Evolutionary conservation across 2,113 vertebrate genomes (phyloP).

Genomic region (Sylvicapra grimmia): DNA sequence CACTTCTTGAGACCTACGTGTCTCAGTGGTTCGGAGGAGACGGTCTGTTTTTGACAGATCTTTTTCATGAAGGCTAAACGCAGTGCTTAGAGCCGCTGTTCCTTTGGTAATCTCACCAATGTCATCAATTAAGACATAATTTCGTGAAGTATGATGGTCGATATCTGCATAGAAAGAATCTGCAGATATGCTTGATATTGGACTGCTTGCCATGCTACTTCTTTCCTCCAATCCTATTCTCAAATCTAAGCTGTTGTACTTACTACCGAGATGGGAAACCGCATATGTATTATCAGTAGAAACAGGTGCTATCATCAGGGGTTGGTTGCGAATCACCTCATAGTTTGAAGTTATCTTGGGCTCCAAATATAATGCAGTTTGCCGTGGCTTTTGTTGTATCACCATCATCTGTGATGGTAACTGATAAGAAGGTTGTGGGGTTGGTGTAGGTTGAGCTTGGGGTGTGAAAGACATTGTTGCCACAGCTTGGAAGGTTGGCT

Average conservation of each 20-base stretch:
- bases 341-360: slow-evolving; percentile 95
- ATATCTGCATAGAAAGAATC: slow-evolving; percentile 98
- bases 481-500: slow-evolving; percentile 92
- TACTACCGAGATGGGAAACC: slow-evolving; percentile 89
- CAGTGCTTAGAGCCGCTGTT: slow-evolving; percentile 84
- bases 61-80: slow-evolving; percentile 94
- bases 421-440: slow-evolving; percentile 88
- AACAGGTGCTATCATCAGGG: slow-evolving; percentile 92
- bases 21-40: slow-evolving; percentile 89
- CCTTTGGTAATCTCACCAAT: slow-evolving; percentile 96
- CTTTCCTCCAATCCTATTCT: slow-evolving; percentile 94
- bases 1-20: slow-evolving; percentile 90
- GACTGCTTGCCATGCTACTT: slow-evolving; percentile 93
- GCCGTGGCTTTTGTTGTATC: slow-evolving; percentile 91
- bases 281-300: slow-evolving; percentile 91
- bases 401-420: slow-evolving; percentile 91
- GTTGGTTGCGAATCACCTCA: slow-evolving; percentile 94
- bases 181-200: slow-evolving; percentile 96
- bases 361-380: slow-evolving; percentile 90
- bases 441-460: slow-evolving; percentile 86
- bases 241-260: slow-evolving; percentile 93
- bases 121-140: slow-evolving; percentile 96
- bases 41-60: slow-evolving; percentile 94
- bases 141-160: slow-evolving; percentile 91
- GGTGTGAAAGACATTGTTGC: slow-evolving; percentile 91